Conservation (phyloP, 2,797 vertebrate genomes). For the Tragelaphus oryx region DNA sequence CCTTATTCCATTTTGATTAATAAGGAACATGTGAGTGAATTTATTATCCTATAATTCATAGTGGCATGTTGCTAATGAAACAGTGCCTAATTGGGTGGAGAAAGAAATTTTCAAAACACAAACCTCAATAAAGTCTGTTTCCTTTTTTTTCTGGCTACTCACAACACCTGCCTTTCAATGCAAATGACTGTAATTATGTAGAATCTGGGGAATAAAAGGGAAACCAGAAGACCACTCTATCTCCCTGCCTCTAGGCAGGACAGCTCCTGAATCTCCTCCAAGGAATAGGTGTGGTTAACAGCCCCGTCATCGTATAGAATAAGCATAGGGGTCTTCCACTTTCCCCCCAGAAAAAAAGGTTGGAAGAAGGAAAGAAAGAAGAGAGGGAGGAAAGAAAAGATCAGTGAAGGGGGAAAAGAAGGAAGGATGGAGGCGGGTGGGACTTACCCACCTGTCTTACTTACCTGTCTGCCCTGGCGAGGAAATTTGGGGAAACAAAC, state of each 20-base stretch:
- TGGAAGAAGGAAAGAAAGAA: background rate
- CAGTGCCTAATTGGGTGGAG: slow-evolving; percentile 59
- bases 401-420: background rate
- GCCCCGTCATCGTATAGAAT: background rate
- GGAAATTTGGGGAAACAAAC: too few species aligned
- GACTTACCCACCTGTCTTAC: background rate
- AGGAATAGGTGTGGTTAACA: background rate
- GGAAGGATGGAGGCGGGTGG: background rate
- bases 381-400: background rate
- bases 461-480: background rate
- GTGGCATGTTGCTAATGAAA: slow-evolving; percentile 68
- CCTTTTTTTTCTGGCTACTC: background rate
- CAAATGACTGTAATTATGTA: slow-evolving; percentile 48
- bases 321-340: background rate
- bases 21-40: slow-evolving; percentile 51
- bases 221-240: slow-evolving; percentile 44
- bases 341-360: background rate
- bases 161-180: slow-evolving; percentile 18
- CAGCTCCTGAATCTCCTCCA: background rate
- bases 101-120: slow-evolving; percentile 45
- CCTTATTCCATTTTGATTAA: slow-evolving; percentile 67
- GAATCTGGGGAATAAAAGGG: slow-evolving; percentile 11
- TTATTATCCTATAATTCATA: slow-evolving; percentile 69
- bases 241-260: background rate
- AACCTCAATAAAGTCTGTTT: slow-evolving; percentile 7